Conservation (phyloP, 2,888 invertebrate species). For the Phyto melanocephala region DNA sequence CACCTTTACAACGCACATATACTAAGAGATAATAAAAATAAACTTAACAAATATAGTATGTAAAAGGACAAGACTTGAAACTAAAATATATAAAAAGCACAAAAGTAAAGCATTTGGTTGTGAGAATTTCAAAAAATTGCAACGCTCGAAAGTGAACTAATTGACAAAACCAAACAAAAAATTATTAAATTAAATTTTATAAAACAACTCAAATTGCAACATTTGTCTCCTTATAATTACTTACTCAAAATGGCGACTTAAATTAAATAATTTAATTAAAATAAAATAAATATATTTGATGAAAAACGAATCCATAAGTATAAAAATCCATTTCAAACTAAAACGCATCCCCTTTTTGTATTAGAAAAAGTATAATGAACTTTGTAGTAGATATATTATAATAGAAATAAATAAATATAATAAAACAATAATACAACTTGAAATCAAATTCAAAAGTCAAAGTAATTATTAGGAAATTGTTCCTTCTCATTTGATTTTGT, state of each 20-base stretch:
- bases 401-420: no score
- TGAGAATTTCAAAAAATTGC: background rate
- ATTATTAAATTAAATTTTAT: background rate
- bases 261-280: background rate
- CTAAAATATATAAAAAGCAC: constrained; percentile 13
- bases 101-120: constrained; percentile 22
- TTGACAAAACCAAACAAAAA: background rate
- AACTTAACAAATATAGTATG: no score
- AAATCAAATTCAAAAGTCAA: constrained; percentile 51
- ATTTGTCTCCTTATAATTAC: constrained; percentile 32
- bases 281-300: no score
- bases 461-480: constrained; percentile 33
- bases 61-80: constrained; percentile 44
- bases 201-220: constrained; percentile 21
- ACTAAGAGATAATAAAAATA: constrained; percentile 16
- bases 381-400: no score
- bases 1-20: constrained; percentile 44
- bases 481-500: no score
- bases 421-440: constrained; percentile 24
- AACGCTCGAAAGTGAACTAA: background rate
- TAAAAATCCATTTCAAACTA: background rate
- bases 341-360: no score
- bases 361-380: background rate
- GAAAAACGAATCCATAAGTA: background rate
- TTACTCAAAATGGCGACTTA: constrained; percentile 12